Evolutionary conservation across 2,113 vertebrate genomes (phyloP), one percentile per base, ranked within the genome.

Genomic region (Pagrus major): DNA sequence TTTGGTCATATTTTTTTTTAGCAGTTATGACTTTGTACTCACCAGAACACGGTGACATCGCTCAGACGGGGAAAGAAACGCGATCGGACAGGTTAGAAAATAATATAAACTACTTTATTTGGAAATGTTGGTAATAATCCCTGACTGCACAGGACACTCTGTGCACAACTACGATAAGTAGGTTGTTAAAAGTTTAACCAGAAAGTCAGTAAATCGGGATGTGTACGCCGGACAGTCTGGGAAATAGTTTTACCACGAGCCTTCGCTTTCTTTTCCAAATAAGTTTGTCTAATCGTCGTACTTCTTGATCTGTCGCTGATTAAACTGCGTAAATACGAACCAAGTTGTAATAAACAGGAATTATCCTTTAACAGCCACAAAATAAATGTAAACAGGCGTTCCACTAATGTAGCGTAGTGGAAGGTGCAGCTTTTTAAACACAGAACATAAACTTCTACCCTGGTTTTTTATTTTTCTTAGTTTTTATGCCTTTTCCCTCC

Each of bases 351-450:
- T 78, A 44, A 78, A 55, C 33, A 4, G 37, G 14, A 47, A 27
- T 47, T n/a, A 21, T 76, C 42, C 51, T 78, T 39, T 55, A 72
- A 74, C 67, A 68, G 49, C 41, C 54, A 76, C 21, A 37, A 21
- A 16, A 35, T 4, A 16, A 9, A 44, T 20, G 25, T 60, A 59
- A 51, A 51, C 23, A 75, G 71, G 55, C 86, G 1, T 92, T 87
- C 91, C 83, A 78, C 90, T 63, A 0, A 0, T 1, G 7, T 52
- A 18, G 21, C 9, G 9, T 0, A 72, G 81, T 76, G 85, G 86
- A 89, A 88, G 89, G 90, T 86, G 71, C 86, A 84, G 68, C 88
- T 87, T 84, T 76, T 75, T 49, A 74, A 87, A 81, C 60, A 3
- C 37, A 20, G 10, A 86, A 75, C 64, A 70, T 47, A 2, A 82